A percentile compares a stretch with the other conserved stretches of the same genome.
These are phyloP conservation scores for Diplazon laetatorius DNA, from an alignment of 2,888 invertebrate genomes.

Conservation along the genomic window DNA sequence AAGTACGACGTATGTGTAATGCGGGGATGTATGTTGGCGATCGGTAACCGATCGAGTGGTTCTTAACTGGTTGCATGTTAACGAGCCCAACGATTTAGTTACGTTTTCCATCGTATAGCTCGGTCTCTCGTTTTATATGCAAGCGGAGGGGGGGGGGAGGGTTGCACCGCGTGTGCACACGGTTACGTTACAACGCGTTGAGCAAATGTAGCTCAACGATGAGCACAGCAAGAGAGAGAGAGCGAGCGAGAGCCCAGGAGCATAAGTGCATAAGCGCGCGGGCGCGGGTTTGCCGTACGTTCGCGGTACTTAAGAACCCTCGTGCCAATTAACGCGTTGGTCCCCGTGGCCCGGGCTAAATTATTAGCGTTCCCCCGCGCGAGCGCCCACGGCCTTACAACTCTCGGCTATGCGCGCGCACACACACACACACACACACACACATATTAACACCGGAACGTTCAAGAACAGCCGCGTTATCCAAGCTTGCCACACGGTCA, in stretches of 20 bases:
- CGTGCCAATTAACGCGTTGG: slow-evolving; percentile 65
- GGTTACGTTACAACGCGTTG: slow-evolving; percentile 6
- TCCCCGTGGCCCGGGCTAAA: slow-evolving; percentile 62
- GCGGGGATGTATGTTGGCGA: not conserved
- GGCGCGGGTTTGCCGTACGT: slow-evolving; percentile 15
- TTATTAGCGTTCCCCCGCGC: slow-evolving; percentile 60
- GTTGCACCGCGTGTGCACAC: not conserved
- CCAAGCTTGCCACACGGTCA: slow-evolving; percentile 15
- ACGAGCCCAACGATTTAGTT: slow-evolving; percentile 58
- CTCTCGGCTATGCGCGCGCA: slow-evolving; percentile 31
- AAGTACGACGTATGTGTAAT: slow-evolving; percentile 1
- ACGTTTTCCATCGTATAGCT: slow-evolving; percentile 39
- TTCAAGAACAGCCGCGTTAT: slow-evolving; percentile 26
- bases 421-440: no score
- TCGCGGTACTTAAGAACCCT: slow-evolving; percentile 60
- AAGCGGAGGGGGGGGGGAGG: no score
- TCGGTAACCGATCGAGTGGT: slow-evolving; percentile 12
- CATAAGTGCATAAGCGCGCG: slow-evolving; percentile 45
- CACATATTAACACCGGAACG: slow-evolving; percentile 41
- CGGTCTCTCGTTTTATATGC: slow-evolving; percentile 14
- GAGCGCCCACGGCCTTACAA: slow-evolving; percentile 46
- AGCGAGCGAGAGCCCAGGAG: no score
- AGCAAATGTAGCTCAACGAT: slow-evolving; percentile 14
- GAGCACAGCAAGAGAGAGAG: slow-evolving; percentile 1
- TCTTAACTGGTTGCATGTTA: slow-evolving; percentile 19